Evolutionary conservation across 2,113 vertebrate species (phyloP).

Genomic region (Atractosteus spatula): DNA sequence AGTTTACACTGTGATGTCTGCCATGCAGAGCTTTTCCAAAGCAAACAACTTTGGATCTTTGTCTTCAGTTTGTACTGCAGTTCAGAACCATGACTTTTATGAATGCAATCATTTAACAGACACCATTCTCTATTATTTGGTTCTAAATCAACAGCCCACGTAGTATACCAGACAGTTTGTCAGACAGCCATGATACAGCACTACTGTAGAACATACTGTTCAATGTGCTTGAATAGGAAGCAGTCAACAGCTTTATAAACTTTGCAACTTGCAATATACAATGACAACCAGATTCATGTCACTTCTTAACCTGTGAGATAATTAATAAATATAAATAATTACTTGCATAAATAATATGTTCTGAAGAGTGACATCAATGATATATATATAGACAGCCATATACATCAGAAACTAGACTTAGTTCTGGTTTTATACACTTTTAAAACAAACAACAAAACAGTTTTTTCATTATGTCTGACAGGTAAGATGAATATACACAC

Average conservation of each 20-base stretch:
- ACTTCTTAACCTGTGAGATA: neutral
- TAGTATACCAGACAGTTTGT: constrained; percentile 10
- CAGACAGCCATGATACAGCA: constrained; percentile 10
- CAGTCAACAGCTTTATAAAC: neutral
- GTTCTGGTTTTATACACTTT: constrained; percentile 15
- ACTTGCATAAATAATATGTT: too few relatives aligned
- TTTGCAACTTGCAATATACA: neutral
- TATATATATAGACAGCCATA: constrained; percentile 6
- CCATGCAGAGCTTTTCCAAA: neutral
- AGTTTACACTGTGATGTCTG: too few relatives aligned
- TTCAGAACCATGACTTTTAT: neutral
- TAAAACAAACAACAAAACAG: constrained; percentile 17
- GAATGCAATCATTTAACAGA: constrained; percentile 4
- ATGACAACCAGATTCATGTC: neutral
- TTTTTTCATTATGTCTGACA: constrained; percentile 35
- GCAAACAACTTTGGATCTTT: neutral
- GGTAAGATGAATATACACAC: constrained; percentile 22
- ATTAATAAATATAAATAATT: neutral
- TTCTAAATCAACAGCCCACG: constrained; percentile 18
- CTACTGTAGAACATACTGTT: neutral
- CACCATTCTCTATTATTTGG: neutral
- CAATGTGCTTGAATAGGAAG: neutral
- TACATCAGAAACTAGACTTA: constrained; percentile 14
- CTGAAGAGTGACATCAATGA: constrained; percentile 16
- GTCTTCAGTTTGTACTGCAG: neutral